A percentile compares a stretch with the other conserved stretches of the same genome.
phyloP scores from a whole-genome alignment of 2,888 invertebrate species.

The Meandrusa payeni region DNA sequence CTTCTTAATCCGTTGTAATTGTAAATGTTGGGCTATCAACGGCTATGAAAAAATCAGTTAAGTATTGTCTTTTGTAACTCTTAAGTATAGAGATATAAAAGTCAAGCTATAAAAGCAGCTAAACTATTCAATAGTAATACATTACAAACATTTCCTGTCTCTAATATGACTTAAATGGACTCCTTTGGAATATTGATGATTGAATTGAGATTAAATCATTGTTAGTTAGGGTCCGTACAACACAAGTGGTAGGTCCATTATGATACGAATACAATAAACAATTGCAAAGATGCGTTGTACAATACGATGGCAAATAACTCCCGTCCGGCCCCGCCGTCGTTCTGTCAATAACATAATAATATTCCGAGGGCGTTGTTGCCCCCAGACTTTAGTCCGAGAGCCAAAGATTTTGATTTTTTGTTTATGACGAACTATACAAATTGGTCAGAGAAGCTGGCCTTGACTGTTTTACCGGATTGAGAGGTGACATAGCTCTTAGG shows the following conservation, averaged over 20 bases:
- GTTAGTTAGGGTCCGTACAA: slow-evolving; percentile 20
- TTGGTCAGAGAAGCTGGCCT: too few relatives aligned
- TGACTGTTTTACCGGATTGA: too few relatives aligned
- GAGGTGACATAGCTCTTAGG: too few relatives aligned
- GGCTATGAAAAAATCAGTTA: too few relatives aligned
- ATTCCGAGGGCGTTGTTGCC: slow-evolving; percentile 35
- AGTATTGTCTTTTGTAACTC: background rate
- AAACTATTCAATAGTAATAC: too few relatives aligned
- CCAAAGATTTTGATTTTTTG: slow-evolving; percentile 1
- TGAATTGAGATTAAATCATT: slow-evolving; percentile 19
- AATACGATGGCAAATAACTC: slow-evolving; percentile 38
- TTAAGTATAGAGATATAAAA: background rate
- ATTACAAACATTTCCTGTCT: slow-evolving; percentile 17
- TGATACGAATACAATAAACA: slow-evolving; percentile 34
- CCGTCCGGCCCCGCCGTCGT: slow-evolving; percentile 37
- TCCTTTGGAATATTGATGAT: slow-evolving; percentile 18
- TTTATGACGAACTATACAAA: too few relatives aligned
- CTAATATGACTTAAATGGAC: slow-evolving; percentile 13
- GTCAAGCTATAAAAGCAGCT: too few relatives aligned
- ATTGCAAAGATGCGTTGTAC: slow-evolving; percentile 30
- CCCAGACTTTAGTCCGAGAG: slow-evolving; percentile 31
- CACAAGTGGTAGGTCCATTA: slow-evolving; percentile 31
- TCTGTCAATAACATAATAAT: slow-evolving; percentile 41
- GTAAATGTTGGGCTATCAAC: too few relatives aligned
- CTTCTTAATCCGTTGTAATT: too few relatives aligned